phyloP scores from a whole-genome alignment of 2,113 vertebrate species.

The Nycticryphes semicollaris region DNA sequence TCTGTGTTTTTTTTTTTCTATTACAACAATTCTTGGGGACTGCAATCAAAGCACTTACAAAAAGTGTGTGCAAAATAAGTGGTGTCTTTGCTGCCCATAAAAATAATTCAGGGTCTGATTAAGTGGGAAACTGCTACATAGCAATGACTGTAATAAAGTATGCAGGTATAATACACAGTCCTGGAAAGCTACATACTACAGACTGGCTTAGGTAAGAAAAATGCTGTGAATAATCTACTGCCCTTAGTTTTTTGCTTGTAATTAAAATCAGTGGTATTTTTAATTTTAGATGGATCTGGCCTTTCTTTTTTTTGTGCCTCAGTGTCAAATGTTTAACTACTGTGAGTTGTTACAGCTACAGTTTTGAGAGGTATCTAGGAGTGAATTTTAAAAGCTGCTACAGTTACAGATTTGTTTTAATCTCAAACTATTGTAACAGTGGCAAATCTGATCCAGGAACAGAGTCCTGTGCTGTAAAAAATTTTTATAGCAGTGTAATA shows the following conservation, averaged over 20 bases:
- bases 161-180: neutral
- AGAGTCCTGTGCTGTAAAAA: neutral
- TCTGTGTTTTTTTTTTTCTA: neutral
- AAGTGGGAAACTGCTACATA: neutral
- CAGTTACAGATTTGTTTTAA: neutral
- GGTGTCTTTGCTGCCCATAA: neutral
- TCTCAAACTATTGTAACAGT: neutral
- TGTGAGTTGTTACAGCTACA: neutral
- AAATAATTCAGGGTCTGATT: neutral
- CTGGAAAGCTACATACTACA: neutral
- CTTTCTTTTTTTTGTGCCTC: neutral
- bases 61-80: neutral
- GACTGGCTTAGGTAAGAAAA: neutral
- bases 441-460: neutral
- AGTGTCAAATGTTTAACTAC: neutral
- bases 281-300: neutral
- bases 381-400: neutral
- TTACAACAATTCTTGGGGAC: neutral
- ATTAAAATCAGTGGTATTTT: neutral
- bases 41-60: neutral
- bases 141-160: neutral
- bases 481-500: neutral
- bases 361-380: neutral
- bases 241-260: neutral
- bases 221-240: neutral